phyloP scores from a whole-genome alignment of 2,113 vertebrate genomes.

The Willisornis vidua region DNA sequence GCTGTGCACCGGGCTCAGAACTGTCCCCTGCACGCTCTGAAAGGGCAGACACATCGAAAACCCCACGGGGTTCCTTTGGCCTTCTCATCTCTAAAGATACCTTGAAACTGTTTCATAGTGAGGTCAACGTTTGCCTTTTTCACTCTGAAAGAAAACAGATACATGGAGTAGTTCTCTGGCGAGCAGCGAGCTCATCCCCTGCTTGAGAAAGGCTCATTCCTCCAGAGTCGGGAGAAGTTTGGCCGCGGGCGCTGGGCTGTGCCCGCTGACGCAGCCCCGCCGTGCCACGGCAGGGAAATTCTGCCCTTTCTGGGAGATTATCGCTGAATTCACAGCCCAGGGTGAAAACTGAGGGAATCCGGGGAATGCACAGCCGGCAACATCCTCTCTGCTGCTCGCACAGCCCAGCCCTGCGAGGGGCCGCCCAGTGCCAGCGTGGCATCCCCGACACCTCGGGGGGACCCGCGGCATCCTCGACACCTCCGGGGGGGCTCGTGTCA shows the following conservation, averaged over 20 bases:
- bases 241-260: neutral
- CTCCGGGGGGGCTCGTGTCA: slow-evolving; percentile 1
- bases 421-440: slow-evolving; percentile 34
- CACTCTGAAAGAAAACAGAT: slow-evolving; percentile 98
- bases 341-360: neutral
- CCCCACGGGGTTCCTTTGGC: neutral
- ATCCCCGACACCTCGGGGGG: neutral
- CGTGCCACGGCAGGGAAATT: neutral
- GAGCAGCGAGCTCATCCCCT: neutral
- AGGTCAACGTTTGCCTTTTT: slow-evolving; percentile 91
- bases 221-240: neutral
- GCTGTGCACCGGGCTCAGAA: neutral
- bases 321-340: neutral
- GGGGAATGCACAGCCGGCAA: neutral
- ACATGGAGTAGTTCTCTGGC: slow-evolving; percentile 76
- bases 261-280: neutral
- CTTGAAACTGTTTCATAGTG: slow-evolving; percentile 88
- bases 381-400: neutral
- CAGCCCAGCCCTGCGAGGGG: neutral
- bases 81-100: slow-evolving; percentile 75
- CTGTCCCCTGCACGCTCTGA: neutral
- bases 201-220: neutral
- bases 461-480: neutral
- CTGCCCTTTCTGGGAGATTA: neutral
- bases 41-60: neutral